phyloP scores from a whole-genome alignment of 2,797 vertebrate genomes.

The Sphaeramia orbicularis region DNA sequence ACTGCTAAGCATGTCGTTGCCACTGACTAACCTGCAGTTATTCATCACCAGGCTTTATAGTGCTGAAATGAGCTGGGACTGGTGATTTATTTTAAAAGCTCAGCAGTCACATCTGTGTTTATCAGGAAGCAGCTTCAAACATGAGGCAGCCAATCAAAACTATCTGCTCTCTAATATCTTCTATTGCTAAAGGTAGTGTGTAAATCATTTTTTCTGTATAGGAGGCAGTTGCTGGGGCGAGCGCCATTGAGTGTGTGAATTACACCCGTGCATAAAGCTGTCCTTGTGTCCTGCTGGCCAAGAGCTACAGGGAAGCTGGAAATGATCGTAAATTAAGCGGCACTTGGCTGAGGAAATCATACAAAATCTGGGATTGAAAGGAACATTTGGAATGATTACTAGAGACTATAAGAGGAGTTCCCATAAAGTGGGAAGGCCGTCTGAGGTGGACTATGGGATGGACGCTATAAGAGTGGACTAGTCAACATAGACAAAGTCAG shows the following conservation, averaged over 20 bases:
- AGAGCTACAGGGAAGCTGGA: conserved; percentile 79
- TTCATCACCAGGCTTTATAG: conserved; percentile 55
- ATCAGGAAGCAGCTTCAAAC: conserved; percentile 66
- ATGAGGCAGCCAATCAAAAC: conserved; percentile 76
- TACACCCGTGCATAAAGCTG: conserved; percentile 80
- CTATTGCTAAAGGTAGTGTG: conserved; percentile 65
- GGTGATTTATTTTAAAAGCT: conserved; percentile 73
- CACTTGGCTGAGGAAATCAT: conserved; percentile 74
- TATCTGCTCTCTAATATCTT: conserved; percentile 72
- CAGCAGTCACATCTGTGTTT: conserved; percentile 73
- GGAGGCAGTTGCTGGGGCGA: conserved; percentile 75
- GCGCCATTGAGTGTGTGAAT: conserved; percentile 82
- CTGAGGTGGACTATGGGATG: conserved; percentile 39
- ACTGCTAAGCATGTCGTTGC: conserved; percentile 63
- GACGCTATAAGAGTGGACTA: conserved; percentile 27
- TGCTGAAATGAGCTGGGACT: conserved; percentile 33
- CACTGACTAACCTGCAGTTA: conserved; percentile 65
- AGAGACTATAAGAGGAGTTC: conserved; percentile 67
- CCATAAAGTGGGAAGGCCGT: conserved; percentile 47
- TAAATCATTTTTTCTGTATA: conserved; percentile 73
- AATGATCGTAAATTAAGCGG: conserved; percentile 81
- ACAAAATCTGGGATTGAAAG: conserved; percentile 80
- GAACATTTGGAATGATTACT: conserved; percentile 77
- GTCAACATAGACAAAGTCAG: conserved; percentile 56
- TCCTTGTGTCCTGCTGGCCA: conserved; percentile 80